phyloP scores from a whole-genome alignment of 1,140 invertebrate species.

The Amphibalanus amphitrite region DNA sequence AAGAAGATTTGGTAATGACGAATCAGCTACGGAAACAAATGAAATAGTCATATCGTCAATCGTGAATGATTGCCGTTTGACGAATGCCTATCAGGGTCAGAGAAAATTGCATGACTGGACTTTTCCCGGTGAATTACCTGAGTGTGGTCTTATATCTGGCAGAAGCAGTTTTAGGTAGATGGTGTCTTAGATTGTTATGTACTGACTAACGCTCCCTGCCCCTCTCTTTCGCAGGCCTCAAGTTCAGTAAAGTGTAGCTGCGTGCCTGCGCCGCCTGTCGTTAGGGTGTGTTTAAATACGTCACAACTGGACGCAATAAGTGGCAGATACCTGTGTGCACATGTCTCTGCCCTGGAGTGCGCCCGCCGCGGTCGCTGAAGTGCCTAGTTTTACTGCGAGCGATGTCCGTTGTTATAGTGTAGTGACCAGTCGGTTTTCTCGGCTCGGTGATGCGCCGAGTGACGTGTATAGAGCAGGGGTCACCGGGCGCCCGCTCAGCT shows the following conservation, averaged over 20 bases:
- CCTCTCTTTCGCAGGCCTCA: slow-evolving; percentile 15
- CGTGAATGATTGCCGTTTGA: too few relatives aligned
- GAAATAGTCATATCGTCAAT: too few relatives aligned
- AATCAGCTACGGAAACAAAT: too few relatives aligned
- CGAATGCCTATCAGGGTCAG: not conserved
- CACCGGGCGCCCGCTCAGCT: not conserved
- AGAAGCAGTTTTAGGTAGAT: not conserved
- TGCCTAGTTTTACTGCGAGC: not conserved
- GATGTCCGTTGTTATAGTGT: not conserved
- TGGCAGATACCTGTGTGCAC: not conserved
- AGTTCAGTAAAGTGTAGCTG: slow-evolving; percentile 19
- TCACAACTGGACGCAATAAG: not conserved
- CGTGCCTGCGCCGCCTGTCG: not conserved
- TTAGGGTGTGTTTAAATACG: not conserved
- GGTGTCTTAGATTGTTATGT: not conserved
- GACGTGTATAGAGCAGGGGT: not conserved
- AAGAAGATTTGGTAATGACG: too few relatives aligned
- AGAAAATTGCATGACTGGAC: not conserved
- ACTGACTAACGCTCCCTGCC: not conserved
- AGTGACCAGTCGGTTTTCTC: not conserved
- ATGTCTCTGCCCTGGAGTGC: not conserved
- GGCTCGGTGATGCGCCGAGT: not conserved
- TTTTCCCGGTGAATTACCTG: slow-evolving; percentile 3
- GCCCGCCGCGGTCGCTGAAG: not conserved
- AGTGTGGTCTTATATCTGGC: not conserved